Percentiles rank a stretch among this genome's conserved stretches.
phyloP scores from a whole-genome alignment of 2,797 vertebrate genomes.

The Pangasius macronema region DNA sequence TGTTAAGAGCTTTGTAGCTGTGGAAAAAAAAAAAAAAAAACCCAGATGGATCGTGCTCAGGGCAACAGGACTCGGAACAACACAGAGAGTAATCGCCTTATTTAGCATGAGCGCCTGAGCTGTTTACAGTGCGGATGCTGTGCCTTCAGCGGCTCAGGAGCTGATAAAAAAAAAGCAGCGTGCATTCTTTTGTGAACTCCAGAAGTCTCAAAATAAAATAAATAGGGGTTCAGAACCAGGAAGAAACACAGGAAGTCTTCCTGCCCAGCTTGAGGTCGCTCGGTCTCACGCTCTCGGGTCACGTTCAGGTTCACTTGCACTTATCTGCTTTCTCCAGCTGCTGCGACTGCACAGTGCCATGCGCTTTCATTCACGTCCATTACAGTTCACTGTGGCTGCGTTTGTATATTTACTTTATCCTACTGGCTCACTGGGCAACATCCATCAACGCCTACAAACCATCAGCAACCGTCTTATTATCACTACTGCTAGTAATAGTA shows the following conservation, averaged over 20 bases:
- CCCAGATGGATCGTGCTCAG: background rate
- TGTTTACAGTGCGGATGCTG: slow-evolving; percentile 8
- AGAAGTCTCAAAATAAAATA: background rate
- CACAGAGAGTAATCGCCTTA: background rate
- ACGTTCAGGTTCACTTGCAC: background rate
- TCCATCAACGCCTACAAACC: background rate
- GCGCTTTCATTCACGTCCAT: background rate
- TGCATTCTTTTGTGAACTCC: background rate
- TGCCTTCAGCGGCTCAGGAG: background rate
- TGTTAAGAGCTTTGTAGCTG: background rate
- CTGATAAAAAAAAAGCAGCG: background rate
- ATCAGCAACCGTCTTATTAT: background rate
- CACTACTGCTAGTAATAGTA: background rate
- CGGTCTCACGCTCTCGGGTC: slow-evolving; percentile 2
- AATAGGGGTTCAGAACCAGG: background rate
- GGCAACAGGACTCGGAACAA: background rate
- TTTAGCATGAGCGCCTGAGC: slow-evolving; percentile 7
- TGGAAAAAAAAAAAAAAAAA: background rate
- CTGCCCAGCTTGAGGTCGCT: slow-evolving; percentile 7
- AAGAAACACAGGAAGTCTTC: slow-evolving; percentile 8
- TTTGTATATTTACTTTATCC: background rate
- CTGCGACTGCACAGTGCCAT: background rate
- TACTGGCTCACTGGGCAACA: background rate
- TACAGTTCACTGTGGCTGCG: background rate
- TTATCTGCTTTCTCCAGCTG: slow-evolving; percentile 3